Conservation (phyloP, 2,888 invertebrate genomes). For the Gasteruption jaculator region DNA sequence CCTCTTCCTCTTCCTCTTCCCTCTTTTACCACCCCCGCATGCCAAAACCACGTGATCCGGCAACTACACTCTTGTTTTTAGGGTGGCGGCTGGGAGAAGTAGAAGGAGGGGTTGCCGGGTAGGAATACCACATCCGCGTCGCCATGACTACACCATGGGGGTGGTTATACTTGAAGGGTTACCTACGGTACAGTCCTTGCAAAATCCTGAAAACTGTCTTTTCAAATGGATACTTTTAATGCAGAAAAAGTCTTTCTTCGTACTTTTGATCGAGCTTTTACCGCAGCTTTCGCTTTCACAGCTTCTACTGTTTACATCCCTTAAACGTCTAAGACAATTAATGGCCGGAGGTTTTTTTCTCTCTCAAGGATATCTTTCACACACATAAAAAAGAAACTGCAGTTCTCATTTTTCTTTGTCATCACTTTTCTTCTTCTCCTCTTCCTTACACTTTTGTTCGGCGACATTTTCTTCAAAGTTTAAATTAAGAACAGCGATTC, state of each 20-base stretch:
- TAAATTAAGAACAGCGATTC: conserved; percentile 2
- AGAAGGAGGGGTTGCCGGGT: conserved; percentile 28
- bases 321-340: conserved; percentile 45
- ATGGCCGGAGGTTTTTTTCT: too few relatives aligned
- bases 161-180: conserved; percentile 48
- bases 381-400: too few relatives aligned
- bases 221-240: too few relatives aligned
- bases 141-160: conserved; percentile 44
- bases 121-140: conserved; percentile 45
- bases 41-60: conserved; percentile 44
- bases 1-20: conserved; percentile 37
- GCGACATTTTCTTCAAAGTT: conserved; percentile 4
- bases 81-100: conserved; percentile 31
- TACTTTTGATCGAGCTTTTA: conserved; percentile 42
- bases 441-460: conserved; percentile 16
- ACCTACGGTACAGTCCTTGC: conserved; percentile 43
- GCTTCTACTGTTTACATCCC: conserved; percentile 42
- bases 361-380: too few relatives aligned
- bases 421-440: conserved; percentile 4
- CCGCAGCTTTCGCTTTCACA: conserved; percentile 44
- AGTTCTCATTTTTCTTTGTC: too few relatives aligned
- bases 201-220: conserved; percentile 43
- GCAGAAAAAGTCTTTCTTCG: conserved; percentile 31
- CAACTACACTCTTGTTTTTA: conserved; percentile 48
- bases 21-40: conserved; percentile 34